These are phyloP conservation scores for Percopsis omiscomaycus DNA, from an alignment of 2,797 vertebrate species.

Conservation along the genomic window DNA sequence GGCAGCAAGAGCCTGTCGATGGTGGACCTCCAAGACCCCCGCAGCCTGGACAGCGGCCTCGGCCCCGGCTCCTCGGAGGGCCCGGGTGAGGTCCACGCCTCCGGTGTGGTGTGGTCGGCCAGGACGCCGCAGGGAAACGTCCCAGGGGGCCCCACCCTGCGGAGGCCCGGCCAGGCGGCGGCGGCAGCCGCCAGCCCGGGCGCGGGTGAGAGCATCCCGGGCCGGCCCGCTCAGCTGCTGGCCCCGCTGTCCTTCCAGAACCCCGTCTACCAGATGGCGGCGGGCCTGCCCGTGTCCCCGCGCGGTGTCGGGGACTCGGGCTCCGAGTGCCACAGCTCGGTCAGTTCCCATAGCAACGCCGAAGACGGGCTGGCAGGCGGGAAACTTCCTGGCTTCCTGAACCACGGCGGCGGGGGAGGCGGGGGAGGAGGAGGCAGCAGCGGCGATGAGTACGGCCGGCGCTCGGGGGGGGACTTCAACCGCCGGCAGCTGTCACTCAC, in stretches of 20 bases:
- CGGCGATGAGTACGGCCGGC: conserved; percentile 85
- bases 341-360: conserved; percentile 98
- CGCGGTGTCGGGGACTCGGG: conserved; percentile 91
- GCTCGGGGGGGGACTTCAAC: conserved; percentile 84
- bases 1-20: conserved; percentile 97
- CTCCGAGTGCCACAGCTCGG: conserved; percentile 96
- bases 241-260: conserved; percentile 98
- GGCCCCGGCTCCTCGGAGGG: conserved; percentile 73
- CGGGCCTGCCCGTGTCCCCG: conserved; percentile 90
- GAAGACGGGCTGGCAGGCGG: conserved; percentile 82
- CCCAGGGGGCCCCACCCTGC: conserved; percentile 79
- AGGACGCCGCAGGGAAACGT: conserved; percentile 82
- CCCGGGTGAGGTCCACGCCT: conserved; percentile 77
- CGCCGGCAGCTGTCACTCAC: conserved; percentile 90
- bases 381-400: conserved; percentile 76
- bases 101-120: conserved; percentile 81
- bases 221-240: conserved; percentile 88
- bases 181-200: conserved; percentile 69
- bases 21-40: conserved; percentile 96
- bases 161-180: conserved; percentile 76
- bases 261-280: conserved; percentile 98
- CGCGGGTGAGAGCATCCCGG: conserved; percentile 77
- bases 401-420: conserved; percentile 73
- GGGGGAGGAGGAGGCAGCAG: conserved; percentile 73
- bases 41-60: conserved; percentile 81